Conservation (phyloP, 2,797 vertebrate species). For the Oreochromis mossambicus region DNA sequence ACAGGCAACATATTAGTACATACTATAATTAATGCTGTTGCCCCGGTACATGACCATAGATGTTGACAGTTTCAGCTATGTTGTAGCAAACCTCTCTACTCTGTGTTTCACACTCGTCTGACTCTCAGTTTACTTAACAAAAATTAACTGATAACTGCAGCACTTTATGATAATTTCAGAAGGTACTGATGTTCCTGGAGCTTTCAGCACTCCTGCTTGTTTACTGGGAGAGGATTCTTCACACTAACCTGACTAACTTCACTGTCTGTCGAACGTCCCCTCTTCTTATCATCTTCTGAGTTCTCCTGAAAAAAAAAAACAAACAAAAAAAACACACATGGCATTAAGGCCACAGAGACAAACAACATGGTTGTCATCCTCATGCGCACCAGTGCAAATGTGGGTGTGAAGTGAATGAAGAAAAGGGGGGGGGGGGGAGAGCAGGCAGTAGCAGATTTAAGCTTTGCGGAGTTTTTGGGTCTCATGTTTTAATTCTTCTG, state of each 20-base stretch:
- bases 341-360: neutral
- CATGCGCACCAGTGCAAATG: rapidly evolving
- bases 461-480: neutral
- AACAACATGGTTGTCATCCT: neutral
- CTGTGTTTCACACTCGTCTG: neutral
- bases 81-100: neutral
- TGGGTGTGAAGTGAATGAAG: neutral
- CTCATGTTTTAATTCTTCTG: neutral
- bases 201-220: rapidly evolving
- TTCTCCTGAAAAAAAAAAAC: constrained; percentile 73
- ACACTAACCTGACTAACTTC: constrained; percentile 83
- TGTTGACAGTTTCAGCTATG: neutral
- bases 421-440: neutral
- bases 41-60: neutral
- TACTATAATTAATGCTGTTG: neutral
- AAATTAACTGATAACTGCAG: neutral
- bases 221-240: neutral
- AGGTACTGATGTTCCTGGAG: neutral
- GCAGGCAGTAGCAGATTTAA: neutral
- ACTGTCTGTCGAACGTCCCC: constrained; percentile 85
- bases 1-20: neutral
- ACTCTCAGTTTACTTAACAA: neutral
- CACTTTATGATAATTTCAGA: neutral
- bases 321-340: neutral
- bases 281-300: constrained; percentile 88